These are phyloP conservation scores for Torymus aiolomorphi DNA, from an alignment of 2,888 invertebrate genomes.

Conservation along the genomic window DNA sequence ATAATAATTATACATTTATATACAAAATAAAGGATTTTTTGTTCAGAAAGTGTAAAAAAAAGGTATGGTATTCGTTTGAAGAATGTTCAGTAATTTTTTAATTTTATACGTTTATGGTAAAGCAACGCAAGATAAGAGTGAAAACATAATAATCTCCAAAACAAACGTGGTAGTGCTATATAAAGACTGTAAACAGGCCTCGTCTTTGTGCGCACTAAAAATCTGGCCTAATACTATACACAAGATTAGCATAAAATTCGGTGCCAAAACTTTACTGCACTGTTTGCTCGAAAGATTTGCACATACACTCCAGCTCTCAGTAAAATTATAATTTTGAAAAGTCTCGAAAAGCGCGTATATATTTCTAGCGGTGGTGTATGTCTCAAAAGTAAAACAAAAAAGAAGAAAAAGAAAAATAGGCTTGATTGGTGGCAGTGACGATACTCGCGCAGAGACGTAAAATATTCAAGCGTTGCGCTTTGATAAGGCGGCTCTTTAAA, in stretches of 20 bases:
- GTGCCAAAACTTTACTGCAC: constrained; percentile 14
- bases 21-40: no score
- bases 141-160: no score
- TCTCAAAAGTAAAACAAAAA: no score
- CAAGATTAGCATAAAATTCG: constrained; percentile 10
- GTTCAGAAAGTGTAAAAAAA: no score
- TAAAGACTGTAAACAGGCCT: neutral
- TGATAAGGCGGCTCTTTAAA: neutral
- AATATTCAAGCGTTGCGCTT: no score
- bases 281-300: constrained; percentile 9
- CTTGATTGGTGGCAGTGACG: no score
- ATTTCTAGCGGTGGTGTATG: no score
- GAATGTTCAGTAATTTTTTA: neutral
- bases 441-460: no score
- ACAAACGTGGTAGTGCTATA: no score
- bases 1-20: constrained; percentile 1
- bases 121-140: neutral
- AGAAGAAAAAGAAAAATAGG: no score
- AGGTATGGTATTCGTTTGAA: no score
- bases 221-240: neutral
- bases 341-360: neutral
- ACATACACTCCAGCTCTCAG: neutral
- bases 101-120: neutral
- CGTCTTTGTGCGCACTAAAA: neutral
- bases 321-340: constrained; percentile 1